phyloP scores from a whole-genome alignment of 2,113 vertebrate species.

The Cyanistes caeruleus region DNA sequence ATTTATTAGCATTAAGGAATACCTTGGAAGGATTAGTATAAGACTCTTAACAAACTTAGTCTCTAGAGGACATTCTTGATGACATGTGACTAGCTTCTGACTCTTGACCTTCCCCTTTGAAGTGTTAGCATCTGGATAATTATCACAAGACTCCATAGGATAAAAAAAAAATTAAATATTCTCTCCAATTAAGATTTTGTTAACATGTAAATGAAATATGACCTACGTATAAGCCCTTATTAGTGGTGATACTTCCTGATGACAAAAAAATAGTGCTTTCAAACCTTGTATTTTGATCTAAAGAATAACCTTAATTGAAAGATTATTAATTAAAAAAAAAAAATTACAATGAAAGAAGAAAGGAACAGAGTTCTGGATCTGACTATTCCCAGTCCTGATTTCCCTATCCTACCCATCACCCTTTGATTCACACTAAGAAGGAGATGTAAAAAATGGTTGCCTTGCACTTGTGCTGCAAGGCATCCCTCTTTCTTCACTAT shows the following conservation, averaged over 20 bases:
- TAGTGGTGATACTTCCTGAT: not conserved
- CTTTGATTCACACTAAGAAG: not conserved
- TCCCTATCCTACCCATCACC: not conserved
- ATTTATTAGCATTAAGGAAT: slow-evolving; percentile 26
- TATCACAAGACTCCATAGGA: not conserved
- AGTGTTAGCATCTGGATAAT: not conserved
- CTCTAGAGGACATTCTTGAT: not conserved
- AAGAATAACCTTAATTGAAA: not conserved
- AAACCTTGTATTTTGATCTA: not conserved
- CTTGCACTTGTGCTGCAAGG: not conserved
- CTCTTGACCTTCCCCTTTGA: not conserved
- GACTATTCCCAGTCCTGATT: not conserved
- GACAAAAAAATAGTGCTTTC: not conserved
- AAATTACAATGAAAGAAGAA: not conserved
- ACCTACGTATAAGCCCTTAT: not conserved
- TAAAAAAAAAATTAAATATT: not conserved
- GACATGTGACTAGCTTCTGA: slow-evolving; percentile 29
- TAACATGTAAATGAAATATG: not conserved
- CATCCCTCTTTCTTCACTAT: not conserved
- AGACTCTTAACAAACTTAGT: not conserved
- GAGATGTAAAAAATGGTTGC: not conserved
- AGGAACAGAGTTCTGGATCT: not conserved
- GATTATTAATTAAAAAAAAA: not conserved
- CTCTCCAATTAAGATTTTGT: not conserved
- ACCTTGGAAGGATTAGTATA: slow-evolving; percentile 44